Evolutionary conservation across 2,888 invertebrate species (phyloP).

Genomic region (Perizoma affinitatum): DNA sequence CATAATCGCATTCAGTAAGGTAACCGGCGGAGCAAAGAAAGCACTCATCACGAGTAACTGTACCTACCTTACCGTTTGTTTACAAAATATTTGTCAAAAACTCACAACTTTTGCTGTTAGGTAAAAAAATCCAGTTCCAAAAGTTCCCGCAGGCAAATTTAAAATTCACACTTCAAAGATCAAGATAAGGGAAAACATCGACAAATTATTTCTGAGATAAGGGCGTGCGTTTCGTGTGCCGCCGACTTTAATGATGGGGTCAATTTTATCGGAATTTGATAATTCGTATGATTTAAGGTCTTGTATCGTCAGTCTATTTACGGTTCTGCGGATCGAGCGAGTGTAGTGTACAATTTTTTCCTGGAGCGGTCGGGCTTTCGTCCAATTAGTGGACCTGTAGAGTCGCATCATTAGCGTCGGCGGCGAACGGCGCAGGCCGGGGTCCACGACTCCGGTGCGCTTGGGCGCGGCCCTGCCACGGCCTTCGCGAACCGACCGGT

Average conservation of each 20-base stretch:
- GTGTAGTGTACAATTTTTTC: conserved; percentile 63
- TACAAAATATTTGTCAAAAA: conserved; percentile 47
- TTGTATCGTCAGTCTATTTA: conserved; percentile 57
- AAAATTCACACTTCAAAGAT: conserved; percentile 69
- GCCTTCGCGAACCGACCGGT: conserved; percentile 79
- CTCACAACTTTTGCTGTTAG: conserved; percentile 42
- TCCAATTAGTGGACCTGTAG: conserved; percentile 79
- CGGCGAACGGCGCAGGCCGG: conserved; percentile 44
- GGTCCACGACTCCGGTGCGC: conserved; percentile 50
- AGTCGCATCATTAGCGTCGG: conserved; percentile 76
- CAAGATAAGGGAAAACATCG: conserved; percentile 64
- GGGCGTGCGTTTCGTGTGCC: conserved; percentile 49
- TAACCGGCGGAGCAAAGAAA: conserved; percentile 55
- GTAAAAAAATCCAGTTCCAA: conserved; percentile 44
- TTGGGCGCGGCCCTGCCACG: conserved; percentile 63
- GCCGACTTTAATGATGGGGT: conserved; percentile 50
- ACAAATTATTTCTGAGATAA: conserved; percentile 63
- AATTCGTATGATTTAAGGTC: conserved; percentile 54
- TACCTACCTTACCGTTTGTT: conserved; percentile 45
- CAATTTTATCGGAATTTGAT: conserved; percentile 58
- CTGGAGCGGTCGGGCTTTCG: conserved; percentile 64
- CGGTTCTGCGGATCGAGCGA: conserved; percentile 58
- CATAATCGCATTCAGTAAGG: conserved; percentile 68
- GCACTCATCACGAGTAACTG: conserved; percentile 50
- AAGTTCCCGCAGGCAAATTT: conserved; percentile 58